Conservation (phyloP, 2,888 invertebrate genomes). For the Augochlorella aurata region DNA sequence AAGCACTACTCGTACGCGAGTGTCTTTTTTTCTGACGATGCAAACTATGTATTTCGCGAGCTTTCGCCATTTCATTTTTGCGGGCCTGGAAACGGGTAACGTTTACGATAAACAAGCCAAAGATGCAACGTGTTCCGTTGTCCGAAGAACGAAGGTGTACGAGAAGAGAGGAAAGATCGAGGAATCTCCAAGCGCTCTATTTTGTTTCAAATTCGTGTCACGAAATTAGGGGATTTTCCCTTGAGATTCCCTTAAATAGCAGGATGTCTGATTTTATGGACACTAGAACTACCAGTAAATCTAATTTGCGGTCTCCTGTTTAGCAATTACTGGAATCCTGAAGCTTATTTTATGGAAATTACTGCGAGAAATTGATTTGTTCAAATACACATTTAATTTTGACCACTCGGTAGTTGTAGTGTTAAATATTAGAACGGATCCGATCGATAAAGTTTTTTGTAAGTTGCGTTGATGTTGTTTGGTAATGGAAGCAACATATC, state of each 20-base stretch:
- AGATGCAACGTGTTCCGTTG: conserved; percentile 53
- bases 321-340: background rate
- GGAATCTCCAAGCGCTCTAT: conserved; percentile 25
- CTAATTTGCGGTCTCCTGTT: too few relatives aligned
- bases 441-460: background rate
- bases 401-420: background rate
- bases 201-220: background rate
- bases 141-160: conserved; percentile 17
- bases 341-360: background rate
- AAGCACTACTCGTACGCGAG: conserved; percentile 18
- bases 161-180: background rate
- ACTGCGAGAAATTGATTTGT: background rate
- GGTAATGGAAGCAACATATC: conserved; percentile 13
- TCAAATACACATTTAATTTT: background rate
- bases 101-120: conserved; percentile 57
- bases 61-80: conserved; percentile 31
- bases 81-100: conserved; percentile 17
- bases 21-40: conserved; percentile 6
- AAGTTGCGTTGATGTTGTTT: conserved; percentile 30
- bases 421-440: background rate
- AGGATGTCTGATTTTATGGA: background rate
- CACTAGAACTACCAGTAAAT: background rate
- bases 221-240: background rate
- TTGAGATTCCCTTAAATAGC: background rate
- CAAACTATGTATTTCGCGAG: conserved; percentile 2